These are phyloP conservation scores for Nymphicus hollandicus DNA, from an alignment of 2,113 vertebrate genomes.

Conservation along the genomic window DNA sequence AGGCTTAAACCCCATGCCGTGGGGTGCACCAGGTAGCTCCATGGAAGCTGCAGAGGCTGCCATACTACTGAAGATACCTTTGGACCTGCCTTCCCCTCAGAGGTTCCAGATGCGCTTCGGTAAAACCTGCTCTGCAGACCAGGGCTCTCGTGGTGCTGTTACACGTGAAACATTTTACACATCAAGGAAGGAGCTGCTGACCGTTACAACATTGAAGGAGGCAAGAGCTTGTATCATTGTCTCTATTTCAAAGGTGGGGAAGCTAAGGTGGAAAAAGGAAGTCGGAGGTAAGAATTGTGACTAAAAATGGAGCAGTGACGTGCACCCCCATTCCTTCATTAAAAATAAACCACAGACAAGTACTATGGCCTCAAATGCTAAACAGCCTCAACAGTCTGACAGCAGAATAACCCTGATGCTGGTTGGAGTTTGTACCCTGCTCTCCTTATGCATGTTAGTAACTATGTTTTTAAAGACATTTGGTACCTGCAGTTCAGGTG, in stretches of 20 bases:
- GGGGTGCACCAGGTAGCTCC: neutral
- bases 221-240: neutral
- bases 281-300: neutral
- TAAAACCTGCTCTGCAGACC: neutral
- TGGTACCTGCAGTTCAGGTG: neutral
- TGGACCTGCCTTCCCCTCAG: rapidly evolving
- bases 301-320: neutral
- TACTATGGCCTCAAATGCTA: neutral
- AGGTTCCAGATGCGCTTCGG: neutral
- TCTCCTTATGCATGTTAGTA: neutral
- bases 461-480: neutral
- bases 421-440: neutral
- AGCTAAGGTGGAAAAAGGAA: neutral
- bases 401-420: neutral
- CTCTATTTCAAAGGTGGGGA: neutral
- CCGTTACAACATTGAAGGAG: neutral
- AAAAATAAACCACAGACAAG: neutral
- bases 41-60: neutral
- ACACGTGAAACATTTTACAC: no score
- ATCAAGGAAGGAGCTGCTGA: neutral
- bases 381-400: neutral
- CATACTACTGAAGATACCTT: neutral
- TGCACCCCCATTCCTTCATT: neutral
- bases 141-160: neutral
- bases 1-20: neutral